Percentiles rank a stretch among this genome's conserved stretches.
These are phyloP conservation scores for Ovis aries DNA, from an alignment of 2,113 vertebrate genomes.

Conservation along the genomic window ARS-UI_Ramb_v3.0 NC_056064.1:57528501-57529000, in stretches of 20 bases:
- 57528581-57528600: fast-evolving
- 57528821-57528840: too few relatives aligned
- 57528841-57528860: fast-evolving
- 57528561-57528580: neutral
- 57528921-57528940: neutral
- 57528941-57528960: neutral
- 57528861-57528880: neutral
- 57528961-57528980: neutral
- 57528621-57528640: neutral
- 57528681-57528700: neutral
- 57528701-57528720: neutral
- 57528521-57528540: neutral
- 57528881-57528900: neutral
- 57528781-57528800: neutral
- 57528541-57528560: neutral
- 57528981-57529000: neutral
- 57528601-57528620: fast-evolving
- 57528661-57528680: neutral
- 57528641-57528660: fast-evolving
- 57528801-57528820: neutral
- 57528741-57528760: neutral
- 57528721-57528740: neutral
- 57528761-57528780: neutral
- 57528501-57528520: neutral
- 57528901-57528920: neutral